These are phyloP conservation scores for Tortricodes alternella DNA, from an alignment of 2,888 invertebrate species.

Conservation along the genomic window DNA sequence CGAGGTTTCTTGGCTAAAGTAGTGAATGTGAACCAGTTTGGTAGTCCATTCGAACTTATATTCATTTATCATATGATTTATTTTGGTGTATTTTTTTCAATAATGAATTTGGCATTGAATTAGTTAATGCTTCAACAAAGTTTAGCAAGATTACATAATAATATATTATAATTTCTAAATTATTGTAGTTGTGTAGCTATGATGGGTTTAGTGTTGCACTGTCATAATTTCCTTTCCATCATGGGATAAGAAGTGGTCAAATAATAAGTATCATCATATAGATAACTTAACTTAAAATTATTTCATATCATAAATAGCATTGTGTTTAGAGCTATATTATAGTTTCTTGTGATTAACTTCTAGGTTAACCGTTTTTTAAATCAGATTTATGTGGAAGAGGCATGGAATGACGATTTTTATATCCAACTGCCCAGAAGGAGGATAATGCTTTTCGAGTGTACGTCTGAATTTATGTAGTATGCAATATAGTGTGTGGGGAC, in stretches of 20 bases:
- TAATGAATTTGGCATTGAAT: background rate
- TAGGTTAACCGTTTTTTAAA: too few species aligned
- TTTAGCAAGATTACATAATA: too few species aligned
- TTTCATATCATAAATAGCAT: too few species aligned
- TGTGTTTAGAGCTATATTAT: too few species aligned
- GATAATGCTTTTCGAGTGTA: too few species aligned
- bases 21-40: background rate
- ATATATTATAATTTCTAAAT: background rate
- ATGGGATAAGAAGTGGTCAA: background rate
- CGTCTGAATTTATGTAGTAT: too few species aligned
- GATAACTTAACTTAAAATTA: too few species aligned
- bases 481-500: too few species aligned
- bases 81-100: conserved; percentile 16
- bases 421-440: too few species aligned
- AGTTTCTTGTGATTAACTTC: too few species aligned
- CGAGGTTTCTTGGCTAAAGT: background rate
- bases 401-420: too few species aligned
- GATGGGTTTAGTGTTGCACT: background rate
- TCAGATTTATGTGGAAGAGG: too few species aligned
- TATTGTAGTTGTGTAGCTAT: background rate
- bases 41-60: background rate
- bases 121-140: background rate
- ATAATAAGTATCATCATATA: background rate
- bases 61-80: background rate
- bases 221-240: background rate